Evolutionary conservation across 1,140 invertebrate genomes (phyloP).

Genomic region (Pemphigus obesinymphae): DNA sequence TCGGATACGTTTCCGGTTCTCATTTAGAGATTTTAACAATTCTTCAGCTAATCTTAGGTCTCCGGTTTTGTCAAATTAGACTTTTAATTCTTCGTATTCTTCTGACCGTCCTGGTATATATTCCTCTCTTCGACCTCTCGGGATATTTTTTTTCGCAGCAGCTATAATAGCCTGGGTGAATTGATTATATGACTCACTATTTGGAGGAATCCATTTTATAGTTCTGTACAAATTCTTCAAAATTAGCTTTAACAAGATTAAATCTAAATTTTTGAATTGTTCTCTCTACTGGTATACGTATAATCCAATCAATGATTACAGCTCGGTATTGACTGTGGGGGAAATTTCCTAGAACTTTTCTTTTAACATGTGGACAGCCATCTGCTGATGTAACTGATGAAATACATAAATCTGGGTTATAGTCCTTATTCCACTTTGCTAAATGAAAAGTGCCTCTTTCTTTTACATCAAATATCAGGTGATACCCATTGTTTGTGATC

Average conservation of each 20-base stretch:
- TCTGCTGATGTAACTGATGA: not conserved
- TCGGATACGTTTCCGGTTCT: not conserved
- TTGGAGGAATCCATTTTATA: not conserved
- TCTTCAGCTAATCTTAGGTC: not conserved
- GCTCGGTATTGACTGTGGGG: constrained; percentile 10
- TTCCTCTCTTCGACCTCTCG: not conserved
- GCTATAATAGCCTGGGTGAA: not conserved
- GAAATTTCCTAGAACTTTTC: not conserved
- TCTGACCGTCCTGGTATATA: not conserved
- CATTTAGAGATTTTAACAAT: not conserved
- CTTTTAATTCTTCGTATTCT: not conserved
- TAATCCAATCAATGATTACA: not conserved
- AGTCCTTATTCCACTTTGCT: not conserved
- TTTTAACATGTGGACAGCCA: not conserved
- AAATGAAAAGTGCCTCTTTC: not conserved
- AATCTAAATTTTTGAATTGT: not conserved
- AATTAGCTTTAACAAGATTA: not conserved
- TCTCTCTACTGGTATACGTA: constrained; percentile 6
- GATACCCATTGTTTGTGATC: not conserved
- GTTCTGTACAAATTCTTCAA: not conserved
- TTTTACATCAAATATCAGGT: constrained; percentile 11
- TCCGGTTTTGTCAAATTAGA: not conserved
- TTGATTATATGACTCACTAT: not conserved
- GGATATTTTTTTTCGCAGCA: not conserved
- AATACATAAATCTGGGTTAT: constrained; percentile 29